These are phyloP conservation scores for Cyphomyrus discorhynchus DNA, from an alignment of 2,113 vertebrate species.

Conservation along the genomic window DNA sequence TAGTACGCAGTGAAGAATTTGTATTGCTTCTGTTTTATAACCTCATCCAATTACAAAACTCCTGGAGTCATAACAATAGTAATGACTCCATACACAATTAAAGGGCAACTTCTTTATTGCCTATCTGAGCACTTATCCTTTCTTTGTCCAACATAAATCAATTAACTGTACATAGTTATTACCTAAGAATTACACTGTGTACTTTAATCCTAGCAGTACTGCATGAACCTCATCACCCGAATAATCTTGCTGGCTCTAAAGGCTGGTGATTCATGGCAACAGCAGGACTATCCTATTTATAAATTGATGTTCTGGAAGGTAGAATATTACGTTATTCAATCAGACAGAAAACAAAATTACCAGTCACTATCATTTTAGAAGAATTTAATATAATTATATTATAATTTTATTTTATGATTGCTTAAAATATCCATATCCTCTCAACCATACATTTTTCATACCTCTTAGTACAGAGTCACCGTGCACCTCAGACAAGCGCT, in stretches of 20 bases:
- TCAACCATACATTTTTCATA: not conserved
- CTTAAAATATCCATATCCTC: not conserved
- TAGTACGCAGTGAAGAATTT: not conserved
- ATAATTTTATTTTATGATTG: not conserved
- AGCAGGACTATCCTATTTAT: not conserved
- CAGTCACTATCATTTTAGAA: not conserved
- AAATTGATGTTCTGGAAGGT: not conserved
- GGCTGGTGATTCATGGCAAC: not conserved
- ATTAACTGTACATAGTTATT: constrained; percentile 1
- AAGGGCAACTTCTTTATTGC: not conserved
- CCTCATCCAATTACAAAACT: not conserved
- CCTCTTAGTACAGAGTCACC: not conserved
- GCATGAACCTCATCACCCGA: not conserved
- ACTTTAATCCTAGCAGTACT: not conserved
- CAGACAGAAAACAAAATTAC: not conserved
- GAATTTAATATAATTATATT: not conserved
- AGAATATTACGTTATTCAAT: not conserved
- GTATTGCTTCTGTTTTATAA: not conserved
- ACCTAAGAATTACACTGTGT: not conserved
- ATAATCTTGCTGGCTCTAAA: not conserved
- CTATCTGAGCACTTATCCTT: not conserved
- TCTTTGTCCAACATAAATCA: not conserved
- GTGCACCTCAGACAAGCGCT: not conserved
- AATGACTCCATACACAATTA: not conserved
- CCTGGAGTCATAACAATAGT: not conserved